Evolutionary conservation across 2,113 vertebrate genomes (phyloP).

Genomic region (Mus spicilegus): DNA sequence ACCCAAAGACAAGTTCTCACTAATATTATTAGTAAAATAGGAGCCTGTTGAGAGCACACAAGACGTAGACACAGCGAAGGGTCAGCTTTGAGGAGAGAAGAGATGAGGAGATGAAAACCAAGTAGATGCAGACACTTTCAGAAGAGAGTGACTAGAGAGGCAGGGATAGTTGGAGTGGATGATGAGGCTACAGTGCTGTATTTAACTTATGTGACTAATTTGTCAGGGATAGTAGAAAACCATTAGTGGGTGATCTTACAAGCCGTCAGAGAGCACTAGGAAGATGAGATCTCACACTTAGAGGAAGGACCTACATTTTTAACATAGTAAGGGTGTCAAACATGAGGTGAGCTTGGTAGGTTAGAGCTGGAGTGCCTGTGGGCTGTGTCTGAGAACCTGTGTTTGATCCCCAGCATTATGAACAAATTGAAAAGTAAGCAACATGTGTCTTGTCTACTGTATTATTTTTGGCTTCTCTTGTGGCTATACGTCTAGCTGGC

Average conservation of each 20-base stretch:
- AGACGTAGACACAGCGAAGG: not conserved
- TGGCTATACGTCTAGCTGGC: no score
- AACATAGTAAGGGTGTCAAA: not conserved
- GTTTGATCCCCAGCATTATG: no score
- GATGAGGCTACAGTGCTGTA: no score
- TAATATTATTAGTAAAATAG: not conserved
- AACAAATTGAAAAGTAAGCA: no score
- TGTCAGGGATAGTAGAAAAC: not conserved
- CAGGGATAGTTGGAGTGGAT: not conserved
- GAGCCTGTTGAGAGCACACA: not conserved
- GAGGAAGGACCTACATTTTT: not conserved
- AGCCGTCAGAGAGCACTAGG: not conserved
- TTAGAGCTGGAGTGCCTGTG: not conserved
- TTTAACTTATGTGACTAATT: not conserved
- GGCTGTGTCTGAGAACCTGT: no score
- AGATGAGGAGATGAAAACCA: not conserved
- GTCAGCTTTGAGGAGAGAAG: not conserved
- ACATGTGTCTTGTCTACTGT: no score
- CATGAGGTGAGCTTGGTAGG: accelerated
- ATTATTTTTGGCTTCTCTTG: not conserved
- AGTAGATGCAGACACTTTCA: not conserved
- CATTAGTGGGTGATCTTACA: not conserved
- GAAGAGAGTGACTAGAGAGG: not conserved
- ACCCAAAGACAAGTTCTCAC: not conserved
- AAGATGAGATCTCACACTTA: not conserved